phyloP scores from a whole-genome alignment of 2,797 vertebrate species.

The Mallotus villosus region DNA sequence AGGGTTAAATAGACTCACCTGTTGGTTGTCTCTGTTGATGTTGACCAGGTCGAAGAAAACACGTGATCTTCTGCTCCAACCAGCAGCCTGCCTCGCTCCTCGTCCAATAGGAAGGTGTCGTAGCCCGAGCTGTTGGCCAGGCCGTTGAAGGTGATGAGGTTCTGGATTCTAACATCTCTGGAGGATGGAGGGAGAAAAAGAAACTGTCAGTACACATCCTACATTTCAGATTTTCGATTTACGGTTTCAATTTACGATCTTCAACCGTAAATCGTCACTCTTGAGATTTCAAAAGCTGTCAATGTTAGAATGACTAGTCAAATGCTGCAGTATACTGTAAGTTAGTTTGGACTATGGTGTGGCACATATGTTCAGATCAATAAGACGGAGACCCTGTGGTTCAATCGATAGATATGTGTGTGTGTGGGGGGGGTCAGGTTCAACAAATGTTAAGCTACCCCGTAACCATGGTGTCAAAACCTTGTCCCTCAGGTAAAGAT shows the following conservation, averaged over 20 bases:
- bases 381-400: neutral
- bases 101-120: conserved; percentile 93
- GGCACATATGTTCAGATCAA: neutral
- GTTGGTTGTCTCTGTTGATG: conserved; percentile 91
- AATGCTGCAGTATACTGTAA: no score
- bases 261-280: no score
- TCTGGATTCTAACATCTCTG: conserved; percentile 75
- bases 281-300: no score
- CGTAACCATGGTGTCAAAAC: neutral
- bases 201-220: conserved; percentile 18
- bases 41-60: conserved; percentile 97
- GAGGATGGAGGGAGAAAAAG: conserved; percentile 1
- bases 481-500: neutral
- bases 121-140: conserved; percentile 94
- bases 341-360: neutral
- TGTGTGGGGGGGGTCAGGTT: neutral
- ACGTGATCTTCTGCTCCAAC: conserved; percentile 96
- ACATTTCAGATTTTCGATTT: no score
- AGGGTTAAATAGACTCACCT: conserved; percentile 72
- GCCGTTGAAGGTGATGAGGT: conserved; percentile 89
- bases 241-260: no score
- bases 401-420: neutral
- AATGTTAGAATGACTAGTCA: no score
- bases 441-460: neutral
- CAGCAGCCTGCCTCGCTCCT: conserved; percentile 89